These are phyloP conservation scores for Ifrita kowaldi DNA, from an alignment of 2,113 vertebrate species.

Conservation along the genomic window DNA sequence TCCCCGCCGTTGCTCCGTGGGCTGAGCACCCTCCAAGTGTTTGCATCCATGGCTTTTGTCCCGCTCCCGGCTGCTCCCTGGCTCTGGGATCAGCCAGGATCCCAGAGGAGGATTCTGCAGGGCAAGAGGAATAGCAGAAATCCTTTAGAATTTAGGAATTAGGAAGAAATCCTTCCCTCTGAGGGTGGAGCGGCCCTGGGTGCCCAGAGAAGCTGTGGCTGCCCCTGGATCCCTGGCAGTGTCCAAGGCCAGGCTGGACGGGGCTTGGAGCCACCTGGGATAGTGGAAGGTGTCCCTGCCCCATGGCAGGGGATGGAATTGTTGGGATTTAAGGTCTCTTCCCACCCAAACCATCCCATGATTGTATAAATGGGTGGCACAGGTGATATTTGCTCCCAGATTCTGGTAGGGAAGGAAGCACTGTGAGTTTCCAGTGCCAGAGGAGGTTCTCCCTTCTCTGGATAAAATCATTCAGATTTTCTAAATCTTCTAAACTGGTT, in stretches of 20 bases:
- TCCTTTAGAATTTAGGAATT: background rate
- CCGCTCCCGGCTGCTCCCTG: background rate
- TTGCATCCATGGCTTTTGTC: background rate
- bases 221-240: background rate
- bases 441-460: background rate
- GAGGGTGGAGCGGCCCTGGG: background rate
- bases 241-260: background rate
- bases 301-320: background rate
- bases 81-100: background rate
- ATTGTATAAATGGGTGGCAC: background rate
- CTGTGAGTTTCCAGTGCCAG: rapidly evolving
- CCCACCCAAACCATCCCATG: background rate
- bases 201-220: background rate
- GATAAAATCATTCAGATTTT: background rate
- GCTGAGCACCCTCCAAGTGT: background rate
- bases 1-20: rapidly evolving
- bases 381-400: background rate
- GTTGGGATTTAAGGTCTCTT: background rate
- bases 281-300: background rate
- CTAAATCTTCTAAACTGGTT: background rate
- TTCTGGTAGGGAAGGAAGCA: background rate
- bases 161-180: background rate
- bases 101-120: background rate
- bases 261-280: background rate
- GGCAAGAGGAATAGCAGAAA: background rate